A percentile compares a stretch with the other conserved stretches of the same genome.
phyloP scores from a whole-genome alignment of 1,140 invertebrate species.

The Babylonia areolata region DNA sequence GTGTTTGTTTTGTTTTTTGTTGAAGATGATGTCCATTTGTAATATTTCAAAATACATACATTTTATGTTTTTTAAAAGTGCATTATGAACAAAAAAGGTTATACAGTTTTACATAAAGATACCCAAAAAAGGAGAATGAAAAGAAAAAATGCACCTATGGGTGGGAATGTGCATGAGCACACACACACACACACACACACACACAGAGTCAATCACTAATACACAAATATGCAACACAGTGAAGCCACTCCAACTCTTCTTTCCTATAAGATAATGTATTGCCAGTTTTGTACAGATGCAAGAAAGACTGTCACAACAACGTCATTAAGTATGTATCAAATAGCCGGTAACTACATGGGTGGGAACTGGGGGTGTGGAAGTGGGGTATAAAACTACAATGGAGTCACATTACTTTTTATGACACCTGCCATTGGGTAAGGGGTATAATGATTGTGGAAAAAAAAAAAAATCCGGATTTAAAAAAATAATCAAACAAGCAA shows the following conservation, averaged over 20 bases:
- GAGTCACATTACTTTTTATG: too few species aligned
- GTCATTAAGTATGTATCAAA: conserved; percentile 5
- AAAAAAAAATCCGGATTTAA: background rate
- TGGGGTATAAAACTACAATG: background rate
- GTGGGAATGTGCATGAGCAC: background rate
- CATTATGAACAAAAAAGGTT: too few species aligned
- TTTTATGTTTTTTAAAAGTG: too few species aligned
- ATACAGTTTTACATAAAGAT: too few species aligned
- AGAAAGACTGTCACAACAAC: conserved; percentile 32
- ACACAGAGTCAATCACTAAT: too few species aligned
- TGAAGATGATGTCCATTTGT: too few species aligned
- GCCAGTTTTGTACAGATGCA: conserved; percentile 30
- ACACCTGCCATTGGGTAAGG: conserved; percentile 22
- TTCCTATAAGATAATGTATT: conserved; percentile 27
- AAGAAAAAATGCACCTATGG: too few species aligned
- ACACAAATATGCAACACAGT: background rate
- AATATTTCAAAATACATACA: too few species aligned
- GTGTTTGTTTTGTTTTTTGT: too few species aligned
- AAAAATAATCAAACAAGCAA: background rate
- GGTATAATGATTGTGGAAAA: background rate
- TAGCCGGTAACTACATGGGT: background rate
- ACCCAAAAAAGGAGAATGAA: too few species aligned
- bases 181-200: background rate
- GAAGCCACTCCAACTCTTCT: background rate
- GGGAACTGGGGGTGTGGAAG: too few species aligned